Evolutionary conservation across 2,797 vertebrate genomes (phyloP).

Genomic region (Urophycis tenuis): DNA sequence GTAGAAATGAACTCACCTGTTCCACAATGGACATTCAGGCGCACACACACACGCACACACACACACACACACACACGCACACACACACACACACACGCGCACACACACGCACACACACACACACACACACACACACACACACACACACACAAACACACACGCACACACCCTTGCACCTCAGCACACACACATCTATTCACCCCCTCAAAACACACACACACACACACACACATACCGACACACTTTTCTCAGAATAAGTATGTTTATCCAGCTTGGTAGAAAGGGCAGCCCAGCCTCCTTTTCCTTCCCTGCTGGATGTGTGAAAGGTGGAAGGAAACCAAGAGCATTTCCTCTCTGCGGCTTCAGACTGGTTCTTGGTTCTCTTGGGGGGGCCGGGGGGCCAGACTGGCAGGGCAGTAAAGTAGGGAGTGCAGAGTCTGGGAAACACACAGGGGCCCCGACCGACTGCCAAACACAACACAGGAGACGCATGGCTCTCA

Average conservation of each 20-base stretch:
- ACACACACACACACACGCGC: slow-evolving; percentile 21
- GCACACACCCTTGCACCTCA: background rate
- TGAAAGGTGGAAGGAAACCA: slow-evolving; percentile 70
- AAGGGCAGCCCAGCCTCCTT: slow-evolving; percentile 23
- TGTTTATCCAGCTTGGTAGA: slow-evolving; percentile 58
- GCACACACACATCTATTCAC: background rate
- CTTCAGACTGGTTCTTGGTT: slow-evolving; percentile 48
- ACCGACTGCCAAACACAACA: slow-evolving; percentile 58
- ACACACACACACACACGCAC: slow-evolving; percentile 4
- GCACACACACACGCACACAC: background rate
- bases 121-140: slow-evolving; percentile 4
- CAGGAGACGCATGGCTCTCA: slow-evolving; percentile 56
- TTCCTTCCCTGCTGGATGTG: slow-evolving; percentile 52
- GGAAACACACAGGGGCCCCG: slow-evolving; percentile 39
- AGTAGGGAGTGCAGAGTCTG: slow-evolving; percentile 32
- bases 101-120: slow-evolving; percentile 28
- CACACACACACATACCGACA: slow-evolving; percentile 17
- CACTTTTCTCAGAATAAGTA: slow-evolving; percentile 22
- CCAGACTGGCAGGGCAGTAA: slow-evolving; percentile 48
- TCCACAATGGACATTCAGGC: slow-evolving; percentile 25
- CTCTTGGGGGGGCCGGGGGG: slow-evolving; percentile 40
- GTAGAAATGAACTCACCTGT: slow-evolving; percentile 63
- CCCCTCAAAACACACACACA: background rate
- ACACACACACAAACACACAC: slow-evolving; percentile 29
- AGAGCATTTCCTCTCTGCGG: slow-evolving; percentile 58